Conservation (phyloP, 2,113 vertebrate species). For the Anolis carolinensis region DNA sequence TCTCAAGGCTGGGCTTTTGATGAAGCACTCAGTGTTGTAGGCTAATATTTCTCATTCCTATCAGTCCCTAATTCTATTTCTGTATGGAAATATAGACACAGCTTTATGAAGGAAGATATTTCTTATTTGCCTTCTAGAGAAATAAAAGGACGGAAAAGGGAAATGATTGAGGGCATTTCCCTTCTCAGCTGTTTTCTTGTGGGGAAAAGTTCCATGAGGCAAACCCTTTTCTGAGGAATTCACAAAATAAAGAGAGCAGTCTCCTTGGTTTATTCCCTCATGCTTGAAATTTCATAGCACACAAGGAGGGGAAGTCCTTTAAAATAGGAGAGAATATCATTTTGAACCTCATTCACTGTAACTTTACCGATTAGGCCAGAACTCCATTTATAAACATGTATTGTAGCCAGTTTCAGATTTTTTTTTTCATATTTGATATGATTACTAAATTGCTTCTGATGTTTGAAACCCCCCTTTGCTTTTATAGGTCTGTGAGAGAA, state of each 20-base stretch:
- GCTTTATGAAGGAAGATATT: conserved; percentile 33
- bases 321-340: rapidly evolving
- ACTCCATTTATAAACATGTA: neutral
- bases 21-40: conserved; percentile 50
- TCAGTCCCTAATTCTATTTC: conserved; percentile 40
- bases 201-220: neutral
- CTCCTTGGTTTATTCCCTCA: neutral
- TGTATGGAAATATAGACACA: conserved; percentile 45
- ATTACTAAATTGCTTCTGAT: conserved; percentile 6
- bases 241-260: neutral
- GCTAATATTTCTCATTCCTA: conserved; percentile 60
- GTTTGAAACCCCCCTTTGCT: conserved; percentile 6
- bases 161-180: neutral
- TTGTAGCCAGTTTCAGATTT: conserved; percentile 28
- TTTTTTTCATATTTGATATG: neutral
- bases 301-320: neutral
- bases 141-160: neutral
- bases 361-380: neutral
- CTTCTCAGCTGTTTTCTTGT: neutral
- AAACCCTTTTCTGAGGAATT: neutral
- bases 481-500: neutral
- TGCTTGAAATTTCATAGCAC: neutral
- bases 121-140: neutral
- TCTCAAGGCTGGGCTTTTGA: conserved; percentile 52
- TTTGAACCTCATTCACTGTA: neutral